Percentiles rank a stretch among this genome's conserved stretches.
Evolutionary conservation across 2,797 vertebrate genomes (phyloP).

Genomic region (Erethizon dorsatum): DNA sequence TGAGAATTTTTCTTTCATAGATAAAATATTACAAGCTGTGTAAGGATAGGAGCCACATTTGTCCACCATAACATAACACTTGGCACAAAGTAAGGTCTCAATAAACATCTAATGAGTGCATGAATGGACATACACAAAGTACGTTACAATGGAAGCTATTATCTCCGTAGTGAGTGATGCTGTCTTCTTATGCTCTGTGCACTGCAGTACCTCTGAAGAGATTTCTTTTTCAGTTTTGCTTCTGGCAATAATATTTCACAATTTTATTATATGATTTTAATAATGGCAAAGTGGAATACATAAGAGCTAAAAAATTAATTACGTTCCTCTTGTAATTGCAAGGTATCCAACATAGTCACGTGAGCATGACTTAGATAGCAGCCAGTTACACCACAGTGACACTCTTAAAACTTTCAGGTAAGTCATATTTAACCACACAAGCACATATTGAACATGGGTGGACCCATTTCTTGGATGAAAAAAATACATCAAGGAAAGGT

Average conservation of each 20-base stretch:
- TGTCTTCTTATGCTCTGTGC: accelerated
- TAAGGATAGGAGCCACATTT: not conserved
- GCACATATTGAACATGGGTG: not conserved
- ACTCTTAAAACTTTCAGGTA: not conserved
- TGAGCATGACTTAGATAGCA: not conserved
- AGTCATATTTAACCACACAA: not conserved
- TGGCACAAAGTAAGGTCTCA: not conserved
- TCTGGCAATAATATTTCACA: conserved; percentile 36
- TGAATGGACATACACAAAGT: accelerated
- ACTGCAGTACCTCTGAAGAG: accelerated
- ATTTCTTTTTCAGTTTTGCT: conserved; percentile 43
- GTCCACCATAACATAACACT: not conserved
- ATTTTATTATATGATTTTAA: not conserved
- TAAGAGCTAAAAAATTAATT: conserved; percentile 6
- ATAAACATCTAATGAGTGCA: not conserved
- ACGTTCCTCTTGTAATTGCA: not conserved
- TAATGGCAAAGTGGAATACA: not conserved
- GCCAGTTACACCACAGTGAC: not conserved
- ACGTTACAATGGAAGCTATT: accelerated
- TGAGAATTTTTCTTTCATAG: not conserved
- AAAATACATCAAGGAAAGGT: not conserved
- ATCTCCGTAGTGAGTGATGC: accelerated
- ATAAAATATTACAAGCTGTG: not conserved
- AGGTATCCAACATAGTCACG: not conserved
- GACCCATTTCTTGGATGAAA: not conserved